These are phyloP conservation scores for Heterocephalus glaber DNA, from an alignment of 2,113 vertebrate species.

Conservation along the genomic window DNA sequence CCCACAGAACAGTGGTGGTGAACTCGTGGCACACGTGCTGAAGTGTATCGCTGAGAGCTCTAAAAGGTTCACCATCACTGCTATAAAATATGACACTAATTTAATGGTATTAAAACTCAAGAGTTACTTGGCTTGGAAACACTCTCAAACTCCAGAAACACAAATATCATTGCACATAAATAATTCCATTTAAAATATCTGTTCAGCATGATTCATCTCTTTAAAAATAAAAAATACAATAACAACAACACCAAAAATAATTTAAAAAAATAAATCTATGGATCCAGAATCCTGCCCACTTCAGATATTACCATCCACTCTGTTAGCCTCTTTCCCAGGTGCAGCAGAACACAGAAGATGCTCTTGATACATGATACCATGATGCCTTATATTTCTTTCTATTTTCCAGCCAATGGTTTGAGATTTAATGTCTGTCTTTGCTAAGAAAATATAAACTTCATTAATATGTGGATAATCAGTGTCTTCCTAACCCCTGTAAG, in stretches of 20 bases:
- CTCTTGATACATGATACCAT: too few species aligned
- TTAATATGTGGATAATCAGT: not conserved
- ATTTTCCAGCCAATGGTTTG: not conserved
- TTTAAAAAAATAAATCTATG: not conserved
- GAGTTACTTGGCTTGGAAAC: constrained; percentile 31
- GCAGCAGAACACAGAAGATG: too few species aligned
- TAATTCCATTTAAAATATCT: not conserved
- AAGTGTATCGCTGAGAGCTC: not conserved
- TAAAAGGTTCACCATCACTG: not conserved
- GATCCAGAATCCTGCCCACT: not conserved
- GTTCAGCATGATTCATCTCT: not conserved
- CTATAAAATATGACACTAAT: constrained; percentile 48
- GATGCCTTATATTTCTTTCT: not conserved
- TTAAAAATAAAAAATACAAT: not conserved
- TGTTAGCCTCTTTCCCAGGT: not conserved
- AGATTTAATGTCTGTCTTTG: not conserved
- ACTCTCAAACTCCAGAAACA: not conserved
- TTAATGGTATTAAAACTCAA: constrained; percentile 35
- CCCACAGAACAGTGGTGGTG: not conserved
- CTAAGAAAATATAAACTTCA: not conserved
- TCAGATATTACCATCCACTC: not conserved
- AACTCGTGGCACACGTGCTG: not conserved
- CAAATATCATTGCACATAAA: not conserved
- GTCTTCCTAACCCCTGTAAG: too few species aligned
- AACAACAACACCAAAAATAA: too few species aligned